phyloP scores from a whole-genome alignment of 1,140 invertebrate species.

The Caerostris extrusa region DNA sequence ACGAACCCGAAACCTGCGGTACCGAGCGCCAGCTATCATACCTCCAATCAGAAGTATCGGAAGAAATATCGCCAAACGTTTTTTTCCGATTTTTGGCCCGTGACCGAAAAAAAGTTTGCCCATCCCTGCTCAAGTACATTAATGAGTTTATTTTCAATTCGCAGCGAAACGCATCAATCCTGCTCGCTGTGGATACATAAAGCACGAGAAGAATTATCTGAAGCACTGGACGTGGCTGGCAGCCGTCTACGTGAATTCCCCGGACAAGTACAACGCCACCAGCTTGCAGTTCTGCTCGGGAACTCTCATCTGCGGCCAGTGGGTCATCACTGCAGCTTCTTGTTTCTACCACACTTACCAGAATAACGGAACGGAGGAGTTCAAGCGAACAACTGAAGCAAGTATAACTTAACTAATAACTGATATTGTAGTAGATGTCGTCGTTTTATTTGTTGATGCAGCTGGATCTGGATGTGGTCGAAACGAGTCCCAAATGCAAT shows the following conservation, averaged over 20 bases:
- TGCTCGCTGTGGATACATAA: conserved; percentile 50
- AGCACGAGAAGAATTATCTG: neutral
- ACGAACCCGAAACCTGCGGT: too few relatives aligned
- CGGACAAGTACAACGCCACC: neutral
- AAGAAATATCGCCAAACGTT: too few relatives aligned
- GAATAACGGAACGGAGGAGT: neutral
- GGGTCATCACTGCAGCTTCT: conserved; percentile 53
- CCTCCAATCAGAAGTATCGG: too few relatives aligned
- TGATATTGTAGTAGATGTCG: too few relatives aligned
- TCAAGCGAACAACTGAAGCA: neutral
- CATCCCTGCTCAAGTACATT: too few relatives aligned
- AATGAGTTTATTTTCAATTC: too few relatives aligned
- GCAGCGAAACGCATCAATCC: neutral
- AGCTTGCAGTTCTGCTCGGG: conserved; percentile 28
- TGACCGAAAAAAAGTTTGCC: too few relatives aligned
- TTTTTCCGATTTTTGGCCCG: too few relatives aligned
- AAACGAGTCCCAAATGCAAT: too few relatives aligned
- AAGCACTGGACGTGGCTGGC: conserved; percentile 64
- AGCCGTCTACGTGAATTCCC: conserved; percentile 33
- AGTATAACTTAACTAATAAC: neutral
- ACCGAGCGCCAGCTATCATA: too few relatives aligned
- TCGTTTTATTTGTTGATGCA: too few relatives aligned
- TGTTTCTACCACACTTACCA: conserved; percentile 21
- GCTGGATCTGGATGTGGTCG: too few relatives aligned
- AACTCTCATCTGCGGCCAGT: conserved; percentile 61